Evolutionary conservation across 2,888 invertebrate genomes (phyloP).

Genomic region (Diachrysia chrysitis): DNA sequence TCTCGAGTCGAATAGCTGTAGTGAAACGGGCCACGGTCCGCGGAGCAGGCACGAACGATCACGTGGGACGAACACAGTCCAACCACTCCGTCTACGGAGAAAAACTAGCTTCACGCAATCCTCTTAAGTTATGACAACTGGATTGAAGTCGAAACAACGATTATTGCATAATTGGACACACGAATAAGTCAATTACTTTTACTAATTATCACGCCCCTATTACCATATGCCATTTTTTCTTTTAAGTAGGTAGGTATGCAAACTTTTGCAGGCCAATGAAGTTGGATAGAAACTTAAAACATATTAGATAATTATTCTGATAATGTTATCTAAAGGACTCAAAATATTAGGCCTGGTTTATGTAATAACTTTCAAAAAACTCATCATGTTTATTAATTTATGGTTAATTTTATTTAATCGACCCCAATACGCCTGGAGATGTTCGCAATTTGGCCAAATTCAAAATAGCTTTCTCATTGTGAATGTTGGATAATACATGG

Average conservation of each 20-base stretch:
- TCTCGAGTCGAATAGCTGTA: constrained; percentile 85
- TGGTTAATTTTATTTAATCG: background rate
- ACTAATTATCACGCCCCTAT: constrained; percentile 36
- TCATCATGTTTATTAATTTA: constrained; percentile 28
- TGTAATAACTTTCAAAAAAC: constrained; percentile 24
- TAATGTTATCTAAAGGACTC: background rate
- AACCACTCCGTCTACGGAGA: constrained; percentile 48
- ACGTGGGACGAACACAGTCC: constrained; percentile 53
- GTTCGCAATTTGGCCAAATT: constrained; percentile 5
- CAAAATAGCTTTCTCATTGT: constrained; percentile 16
- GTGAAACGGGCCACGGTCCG: constrained; percentile 86
- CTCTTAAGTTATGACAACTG: constrained; percentile 45
- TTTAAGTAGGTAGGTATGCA: constrained; percentile 12
- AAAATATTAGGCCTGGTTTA: background rate
- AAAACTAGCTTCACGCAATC: constrained; percentile 54
- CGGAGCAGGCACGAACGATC: constrained; percentile 71
- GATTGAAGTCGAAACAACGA: constrained; percentile 42
- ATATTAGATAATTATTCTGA: background rate
- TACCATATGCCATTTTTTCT: constrained; percentile 17
- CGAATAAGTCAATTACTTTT: constrained; percentile 28
- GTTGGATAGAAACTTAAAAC: background rate
- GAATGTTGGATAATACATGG: background rate
- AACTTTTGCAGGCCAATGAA: constrained; percentile 18
- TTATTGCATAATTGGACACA: constrained; percentile 52
- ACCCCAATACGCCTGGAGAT: background rate